phyloP scores from a whole-genome alignment of 2,888 invertebrate species.

The Julus scandinavius region DNA sequence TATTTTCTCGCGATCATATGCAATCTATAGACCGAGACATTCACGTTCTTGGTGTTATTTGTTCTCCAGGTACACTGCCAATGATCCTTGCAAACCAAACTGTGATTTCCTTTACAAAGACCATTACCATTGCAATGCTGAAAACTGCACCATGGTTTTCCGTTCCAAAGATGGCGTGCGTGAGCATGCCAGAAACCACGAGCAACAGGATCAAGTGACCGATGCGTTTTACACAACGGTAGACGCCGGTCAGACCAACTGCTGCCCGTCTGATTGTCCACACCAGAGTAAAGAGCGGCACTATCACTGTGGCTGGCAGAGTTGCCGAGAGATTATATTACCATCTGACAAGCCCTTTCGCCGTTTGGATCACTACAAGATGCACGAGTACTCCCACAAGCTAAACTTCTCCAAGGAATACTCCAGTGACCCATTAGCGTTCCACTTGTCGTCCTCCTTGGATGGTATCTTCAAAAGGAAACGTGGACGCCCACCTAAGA shows the following conservation, averaged over 20 bases:
- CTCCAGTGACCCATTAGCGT: constrained; percentile 66
- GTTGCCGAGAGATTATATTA: constrained; percentile 80
- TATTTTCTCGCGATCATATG: no score
- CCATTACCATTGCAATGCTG: constrained; percentile 87
- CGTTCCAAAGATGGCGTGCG: constrained; percentile 75
- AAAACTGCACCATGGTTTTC: constrained; percentile 79
- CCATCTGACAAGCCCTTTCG: constrained; percentile 82
- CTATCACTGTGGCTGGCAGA: constrained; percentile 89
- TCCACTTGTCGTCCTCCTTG: constrained; percentile 76
- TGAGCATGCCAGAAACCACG: constrained; percentile 86
- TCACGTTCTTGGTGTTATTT: neutral
- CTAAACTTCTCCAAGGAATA: constrained; percentile 66
- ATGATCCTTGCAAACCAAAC: constrained; percentile 68
- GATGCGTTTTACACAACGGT: constrained; percentile 78
- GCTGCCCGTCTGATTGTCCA: constrained; percentile 74
- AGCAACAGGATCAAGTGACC: constrained; percentile 86
- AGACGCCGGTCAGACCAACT: constrained; percentile 72
- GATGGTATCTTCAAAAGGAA: constrained; percentile 94
- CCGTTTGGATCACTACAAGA: constrained; percentile 85
- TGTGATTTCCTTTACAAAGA: constrained; percentile 78
- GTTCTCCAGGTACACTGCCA: constrained; percentile 65
- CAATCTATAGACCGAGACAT: no score
- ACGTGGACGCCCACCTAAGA: constrained; percentile 96
- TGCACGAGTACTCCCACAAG: constrained; percentile 76
- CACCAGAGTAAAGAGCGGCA: constrained; percentile 82